These are phyloP conservation scores for Prosopocoilus inquinatus DNA, from an alignment of 2,888 invertebrate genomes.

Conservation along the genomic window DNA sequence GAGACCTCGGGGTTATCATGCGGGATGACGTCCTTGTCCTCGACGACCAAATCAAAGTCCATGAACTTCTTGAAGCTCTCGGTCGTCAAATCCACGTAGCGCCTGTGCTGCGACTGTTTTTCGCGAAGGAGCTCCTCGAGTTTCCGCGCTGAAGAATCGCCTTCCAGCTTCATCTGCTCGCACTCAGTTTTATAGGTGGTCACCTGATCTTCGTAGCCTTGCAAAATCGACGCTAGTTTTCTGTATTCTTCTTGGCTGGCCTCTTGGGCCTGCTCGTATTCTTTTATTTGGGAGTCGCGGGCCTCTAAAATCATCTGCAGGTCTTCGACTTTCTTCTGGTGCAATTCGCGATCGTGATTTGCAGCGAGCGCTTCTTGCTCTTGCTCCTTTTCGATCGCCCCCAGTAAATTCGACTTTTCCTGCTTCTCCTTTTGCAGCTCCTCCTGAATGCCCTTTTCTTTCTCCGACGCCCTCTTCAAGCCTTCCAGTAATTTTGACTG, in stretches of 20 bases:
- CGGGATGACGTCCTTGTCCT: neutral
- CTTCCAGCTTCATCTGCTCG: constrained; percentile 11
- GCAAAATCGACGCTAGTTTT: constrained; percentile 21
- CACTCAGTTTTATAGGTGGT: constrained; percentile 18
- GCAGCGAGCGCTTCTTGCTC: neutral
- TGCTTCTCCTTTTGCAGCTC: constrained; percentile 17
- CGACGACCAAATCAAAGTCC: constrained; percentile 16
- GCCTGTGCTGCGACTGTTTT: constrained; percentile 56
- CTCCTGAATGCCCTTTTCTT: constrained; percentile 4
- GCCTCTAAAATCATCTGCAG: constrained; percentile 41
- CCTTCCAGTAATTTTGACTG: constrained; percentile 9
- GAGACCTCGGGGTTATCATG: constrained; percentile 31
- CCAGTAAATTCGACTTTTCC: no score
- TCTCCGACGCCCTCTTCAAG: no score
- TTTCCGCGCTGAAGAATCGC: constrained; percentile 3
- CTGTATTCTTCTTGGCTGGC: constrained; percentile 18
- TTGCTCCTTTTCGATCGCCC: no score
- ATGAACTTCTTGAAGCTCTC: constrained; percentile 25
- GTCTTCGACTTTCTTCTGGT: constrained; percentile 39
- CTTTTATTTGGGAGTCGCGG: constrained; percentile 37
- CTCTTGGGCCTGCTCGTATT: constrained; percentile 19
- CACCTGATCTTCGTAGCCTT: constrained; percentile 24
- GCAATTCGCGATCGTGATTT: constrained; percentile 18
- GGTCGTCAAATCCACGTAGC: constrained; percentile 37
- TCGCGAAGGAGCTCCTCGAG: constrained; percentile 42